Evolutionary conservation across 1,140 invertebrate species (phyloP), one percentile per base, ranked within the genome.

Genomic region (Thaumetopoea pityocampa): DNA sequence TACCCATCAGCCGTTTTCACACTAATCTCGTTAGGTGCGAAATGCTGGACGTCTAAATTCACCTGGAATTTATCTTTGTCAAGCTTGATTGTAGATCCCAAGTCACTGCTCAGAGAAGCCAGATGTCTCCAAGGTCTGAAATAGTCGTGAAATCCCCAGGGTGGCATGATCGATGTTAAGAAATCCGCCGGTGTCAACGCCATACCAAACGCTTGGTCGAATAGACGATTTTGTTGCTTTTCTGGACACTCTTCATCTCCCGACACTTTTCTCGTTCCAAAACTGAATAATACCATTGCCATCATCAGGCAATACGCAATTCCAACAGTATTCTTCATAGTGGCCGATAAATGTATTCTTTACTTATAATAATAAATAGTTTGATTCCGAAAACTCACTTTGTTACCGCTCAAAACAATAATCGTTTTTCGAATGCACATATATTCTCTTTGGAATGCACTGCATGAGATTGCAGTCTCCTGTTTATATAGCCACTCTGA

Each of bases 1-100:
- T 85, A 87, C 33, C 90, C 88, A 45, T 92, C 90, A 1, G 90
- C 82, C 0, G 91, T 90, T 66, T 92, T 94, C 1, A 95, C 92
- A 1, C 84, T 88, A 32, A 95, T 88, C 69, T 95, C 93, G 46
- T 93, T 90, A 0, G 93, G 92, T 15, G 88, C 85, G 27, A 79
- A 79, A 27, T 79, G 69, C 30, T 73, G 72, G 2, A 79, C 74
- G 23, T 79, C 72, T 19, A 80, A 47, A 26, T 72, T 77, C 1
- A 79, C 55, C n/a, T 68, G 67, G 42, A 79, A 79, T 32, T 64
- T 60, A 18, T 77, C 58, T 16, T 80, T 74, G 8, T 80, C 77
- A 88, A 93, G 34, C 22, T 72, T 71, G 16, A 80, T 74, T 1
- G 59, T 67, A 0, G 74, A 77, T 26, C 70, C 68, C n/a, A 70